A percentile compares a stretch with the other conserved stretches of the same genome.
phyloP scores from a whole-genome alignment of 2,888 invertebrate species.

The Tipula helvola region DNA sequence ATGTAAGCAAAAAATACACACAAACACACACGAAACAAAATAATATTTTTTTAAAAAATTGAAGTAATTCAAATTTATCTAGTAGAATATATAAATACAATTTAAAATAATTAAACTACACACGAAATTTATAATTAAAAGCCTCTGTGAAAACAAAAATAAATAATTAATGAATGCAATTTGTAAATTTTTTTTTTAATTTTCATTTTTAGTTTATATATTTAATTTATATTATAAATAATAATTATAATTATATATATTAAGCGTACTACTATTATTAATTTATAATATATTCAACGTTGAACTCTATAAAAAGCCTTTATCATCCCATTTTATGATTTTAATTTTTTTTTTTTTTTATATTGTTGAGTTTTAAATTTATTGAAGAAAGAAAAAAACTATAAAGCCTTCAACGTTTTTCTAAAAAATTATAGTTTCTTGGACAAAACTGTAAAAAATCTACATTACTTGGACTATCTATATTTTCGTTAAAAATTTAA shows the following conservation, averaged over 20 bases:
- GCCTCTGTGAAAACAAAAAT: background rate
- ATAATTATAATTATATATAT: background rate
- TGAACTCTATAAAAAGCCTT: background rate
- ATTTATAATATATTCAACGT: conserved; percentile 4
- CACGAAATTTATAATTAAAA: background rate
- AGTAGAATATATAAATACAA: background rate
- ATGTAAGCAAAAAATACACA: background rate
- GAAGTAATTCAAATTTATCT: background rate
- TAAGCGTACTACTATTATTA: background rate
- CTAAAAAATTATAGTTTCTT: background rate
- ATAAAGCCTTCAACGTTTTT: background rate
- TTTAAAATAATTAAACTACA: background rate
- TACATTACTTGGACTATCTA: background rate
- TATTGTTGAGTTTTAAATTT: background rate
- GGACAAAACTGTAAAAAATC: background rate
- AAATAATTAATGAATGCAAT: background rate
- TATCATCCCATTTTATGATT: background rate
- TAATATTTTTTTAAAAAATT: background rate
- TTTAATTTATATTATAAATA: background rate
- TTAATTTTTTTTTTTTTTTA: background rate
- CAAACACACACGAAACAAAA: background rate
- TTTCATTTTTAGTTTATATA: background rate
- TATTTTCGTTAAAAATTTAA: background rate
- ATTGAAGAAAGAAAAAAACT: background rate
- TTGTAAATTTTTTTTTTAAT: background rate